Percentiles rank a stretch among this genome's conserved stretches.
These are phyloP conservation scores for Euura lappo DNA, from an alignment of 1,140 invertebrate genomes.

Conservation along the genomic window DNA sequence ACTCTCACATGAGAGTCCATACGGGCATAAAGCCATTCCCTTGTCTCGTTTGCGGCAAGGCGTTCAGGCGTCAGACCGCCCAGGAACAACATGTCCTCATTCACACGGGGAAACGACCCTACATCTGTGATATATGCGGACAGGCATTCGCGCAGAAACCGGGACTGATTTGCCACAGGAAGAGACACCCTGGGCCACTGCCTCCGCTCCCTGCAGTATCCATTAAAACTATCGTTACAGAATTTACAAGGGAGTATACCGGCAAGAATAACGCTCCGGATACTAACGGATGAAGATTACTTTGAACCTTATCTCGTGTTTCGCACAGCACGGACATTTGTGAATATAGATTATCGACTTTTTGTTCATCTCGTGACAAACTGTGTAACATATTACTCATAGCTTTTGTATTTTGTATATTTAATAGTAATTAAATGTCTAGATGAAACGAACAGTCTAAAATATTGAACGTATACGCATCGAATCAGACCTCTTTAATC, in stretches of 20 bases:
- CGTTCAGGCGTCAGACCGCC: constrained; percentile 71
- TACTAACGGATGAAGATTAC: background rate
- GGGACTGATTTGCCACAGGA: constrained; percentile 66
- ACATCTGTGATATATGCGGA: constrained; percentile 80
- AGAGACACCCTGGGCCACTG: constrained; percentile 57
- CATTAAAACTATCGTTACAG: constrained; percentile 43
- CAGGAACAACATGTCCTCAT: constrained; percentile 75
- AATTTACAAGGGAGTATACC: constrained; percentile 35
- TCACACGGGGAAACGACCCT: constrained; percentile 83
- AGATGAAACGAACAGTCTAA: background rate
- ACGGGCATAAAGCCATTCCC: constrained; percentile 73
- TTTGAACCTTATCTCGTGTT: background rate
- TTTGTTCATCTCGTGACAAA: background rate
- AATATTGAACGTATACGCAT: background rate
- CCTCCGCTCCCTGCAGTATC: constrained; percentile 42
- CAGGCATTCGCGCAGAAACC: constrained; percentile 72
- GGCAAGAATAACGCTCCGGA: constrained; percentile 21
- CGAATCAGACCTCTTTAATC: too few relatives aligned
- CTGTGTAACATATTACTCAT: background rate
- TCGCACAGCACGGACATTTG: background rate
- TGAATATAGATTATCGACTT: background rate
- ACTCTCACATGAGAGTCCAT: constrained; percentile 73
- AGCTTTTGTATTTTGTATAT: background rate
- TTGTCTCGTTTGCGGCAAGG: constrained; percentile 76
- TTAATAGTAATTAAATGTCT: background rate